Percentiles rank a stretch among this genome's conserved stretches.
phyloP scores from a whole-genome alignment of 2,888 invertebrate species.

The Oscheius onirici region DNA sequence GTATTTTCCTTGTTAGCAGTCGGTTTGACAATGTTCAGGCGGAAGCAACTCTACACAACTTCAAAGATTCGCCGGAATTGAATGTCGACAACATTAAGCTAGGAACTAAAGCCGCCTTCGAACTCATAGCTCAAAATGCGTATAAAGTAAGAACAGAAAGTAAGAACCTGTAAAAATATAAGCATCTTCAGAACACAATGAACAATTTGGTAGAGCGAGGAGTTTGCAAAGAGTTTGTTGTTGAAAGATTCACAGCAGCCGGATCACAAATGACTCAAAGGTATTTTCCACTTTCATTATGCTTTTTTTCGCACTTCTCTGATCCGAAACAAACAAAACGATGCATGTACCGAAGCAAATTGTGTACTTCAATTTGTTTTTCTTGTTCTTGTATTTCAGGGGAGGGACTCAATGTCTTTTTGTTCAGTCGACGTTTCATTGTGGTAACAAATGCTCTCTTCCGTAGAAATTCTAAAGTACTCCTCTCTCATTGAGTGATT shows the following conservation, averaged over 20 bases:
- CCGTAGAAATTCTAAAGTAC: no score
- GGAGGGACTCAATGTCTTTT: no score
- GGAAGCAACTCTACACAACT: not conserved
- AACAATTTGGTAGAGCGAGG: constrained; percentile 14
- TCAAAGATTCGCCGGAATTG: not conserved
- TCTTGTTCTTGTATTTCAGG: no score
- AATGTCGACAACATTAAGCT: not conserved
- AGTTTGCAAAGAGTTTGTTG: not conserved
- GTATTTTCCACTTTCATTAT: not conserved
- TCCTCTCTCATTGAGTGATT: no score
- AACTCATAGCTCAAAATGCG: constrained; percentile 18
- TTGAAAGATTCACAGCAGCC: constrained; percentile 14
- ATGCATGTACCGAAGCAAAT: no score
- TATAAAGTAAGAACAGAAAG: constrained; percentile 14
- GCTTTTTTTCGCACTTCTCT: not conserved
- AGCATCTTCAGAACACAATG: constrained; percentile 6
- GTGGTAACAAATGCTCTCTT: no score
- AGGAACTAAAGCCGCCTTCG: constrained; percentile 15
- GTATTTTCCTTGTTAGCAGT: not conserved
- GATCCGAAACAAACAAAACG: no score
- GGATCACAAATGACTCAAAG: constrained; percentile 3
- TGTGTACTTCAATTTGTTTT: not conserved
- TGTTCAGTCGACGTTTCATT: no score
- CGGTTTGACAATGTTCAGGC: constrained; percentile 8
- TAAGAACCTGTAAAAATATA: not conserved